phyloP scores from a whole-genome alignment of 2,113 vertebrate genomes.

The Monopterus albus region DNA sequence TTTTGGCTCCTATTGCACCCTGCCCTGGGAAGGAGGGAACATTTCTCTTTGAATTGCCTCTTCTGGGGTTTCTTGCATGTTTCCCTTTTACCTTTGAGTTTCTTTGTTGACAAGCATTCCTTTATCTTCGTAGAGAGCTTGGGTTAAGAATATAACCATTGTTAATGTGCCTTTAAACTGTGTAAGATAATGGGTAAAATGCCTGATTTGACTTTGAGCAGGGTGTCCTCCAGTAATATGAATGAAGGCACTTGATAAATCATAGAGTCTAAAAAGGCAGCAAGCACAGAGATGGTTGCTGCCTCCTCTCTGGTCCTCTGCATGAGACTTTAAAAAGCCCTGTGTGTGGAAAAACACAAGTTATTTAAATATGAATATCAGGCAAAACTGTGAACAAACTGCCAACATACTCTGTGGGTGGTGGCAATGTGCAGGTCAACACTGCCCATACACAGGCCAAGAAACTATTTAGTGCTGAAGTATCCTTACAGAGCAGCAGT shows the following conservation, averaged over 20 bases:
- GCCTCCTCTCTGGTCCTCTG: slow-evolving; percentile 32
- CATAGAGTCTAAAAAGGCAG: slow-evolving; percentile 43
- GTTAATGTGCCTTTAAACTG: background rate
- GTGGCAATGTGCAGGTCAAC: background rate
- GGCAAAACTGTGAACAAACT: slow-evolving; percentile 7
- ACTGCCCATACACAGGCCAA: background rate
- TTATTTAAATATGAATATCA: slow-evolving; percentile 7
- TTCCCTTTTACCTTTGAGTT: background rate
- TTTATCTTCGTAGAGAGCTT: background rate
- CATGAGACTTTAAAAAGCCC: slow-evolving; percentile 32
- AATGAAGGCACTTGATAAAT: slow-evolving; percentile 34
- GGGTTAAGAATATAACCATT: background rate
- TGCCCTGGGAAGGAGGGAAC: too few species aligned
- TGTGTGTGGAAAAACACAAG: slow-evolving; percentile 15
- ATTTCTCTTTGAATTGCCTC: too few species aligned
- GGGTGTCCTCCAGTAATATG: slow-evolving; percentile 30
- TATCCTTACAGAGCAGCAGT: background rate
- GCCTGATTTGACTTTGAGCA: slow-evolving; percentile 25
- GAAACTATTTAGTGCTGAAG: background rate
- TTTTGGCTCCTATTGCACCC: too few species aligned
- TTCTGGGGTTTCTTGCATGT: too few species aligned
- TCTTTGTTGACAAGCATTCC: background rate
- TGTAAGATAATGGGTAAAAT: background rate
- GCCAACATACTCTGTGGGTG: background rate
- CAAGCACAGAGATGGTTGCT: slow-evolving; percentile 46